A percentile compares a stretch with the other conserved stretches of the same genome.
Evolutionary conservation across 2,797 vertebrate genomes (phyloP).

Genomic region (Hoplostethus mediterraneus): DNA sequence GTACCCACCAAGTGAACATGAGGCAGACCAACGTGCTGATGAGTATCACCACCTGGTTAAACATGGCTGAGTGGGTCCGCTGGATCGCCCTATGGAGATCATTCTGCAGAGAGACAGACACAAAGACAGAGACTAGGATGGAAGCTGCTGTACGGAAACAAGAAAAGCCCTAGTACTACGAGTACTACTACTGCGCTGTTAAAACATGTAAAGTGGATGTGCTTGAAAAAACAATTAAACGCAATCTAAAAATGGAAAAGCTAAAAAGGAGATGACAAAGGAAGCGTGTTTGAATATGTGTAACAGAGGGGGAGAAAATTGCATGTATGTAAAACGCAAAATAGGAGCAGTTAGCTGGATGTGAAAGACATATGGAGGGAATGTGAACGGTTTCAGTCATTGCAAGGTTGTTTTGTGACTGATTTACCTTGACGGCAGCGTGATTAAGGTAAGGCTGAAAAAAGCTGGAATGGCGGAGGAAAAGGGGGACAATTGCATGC

Average conservation of each 20-base stretch:
- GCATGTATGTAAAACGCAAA: slow-evolving; percentile 12
- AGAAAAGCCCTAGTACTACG: too few relatives aligned
- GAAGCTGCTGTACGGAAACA: too few relatives aligned
- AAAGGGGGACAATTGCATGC: slow-evolving; percentile 35
- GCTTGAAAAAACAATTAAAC: not conserved
- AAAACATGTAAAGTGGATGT: slow-evolving; percentile 2
- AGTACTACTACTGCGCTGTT: slow-evolving; percentile 5
- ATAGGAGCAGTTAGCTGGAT: not conserved
- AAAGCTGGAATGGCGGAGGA: slow-evolving; percentile 39
- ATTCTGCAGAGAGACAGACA: slow-evolving; percentile 77
- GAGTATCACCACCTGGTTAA: slow-evolving; percentile 91
- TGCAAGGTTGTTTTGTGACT: slow-evolving; percentile 18
- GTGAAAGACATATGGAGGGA: slow-evolving; percentile 15
- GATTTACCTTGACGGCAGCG: slow-evolving; percentile 43
- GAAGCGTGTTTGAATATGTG: slow-evolving; percentile 5
- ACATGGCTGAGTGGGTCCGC: slow-evolving; percentile 90
- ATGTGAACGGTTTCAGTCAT: slow-evolving; percentile 3
- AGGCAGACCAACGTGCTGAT: slow-evolving; percentile 90
- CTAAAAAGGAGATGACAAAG: slow-evolving; percentile 13
- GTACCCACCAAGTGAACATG: slow-evolving; percentile 90
- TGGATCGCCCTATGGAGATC: slow-evolving; percentile 90
- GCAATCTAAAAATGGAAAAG: slow-evolving; percentile 8
- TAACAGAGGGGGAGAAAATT: not conserved
- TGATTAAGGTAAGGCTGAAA: slow-evolving; percentile 38
- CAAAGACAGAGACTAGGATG: not conserved